A percentile compares a stretch with the other conserved stretches of the same genome.
phyloP scores from a whole-genome alignment of 1,140 invertebrate species.

The Branchinecta lindahli region DNA sequence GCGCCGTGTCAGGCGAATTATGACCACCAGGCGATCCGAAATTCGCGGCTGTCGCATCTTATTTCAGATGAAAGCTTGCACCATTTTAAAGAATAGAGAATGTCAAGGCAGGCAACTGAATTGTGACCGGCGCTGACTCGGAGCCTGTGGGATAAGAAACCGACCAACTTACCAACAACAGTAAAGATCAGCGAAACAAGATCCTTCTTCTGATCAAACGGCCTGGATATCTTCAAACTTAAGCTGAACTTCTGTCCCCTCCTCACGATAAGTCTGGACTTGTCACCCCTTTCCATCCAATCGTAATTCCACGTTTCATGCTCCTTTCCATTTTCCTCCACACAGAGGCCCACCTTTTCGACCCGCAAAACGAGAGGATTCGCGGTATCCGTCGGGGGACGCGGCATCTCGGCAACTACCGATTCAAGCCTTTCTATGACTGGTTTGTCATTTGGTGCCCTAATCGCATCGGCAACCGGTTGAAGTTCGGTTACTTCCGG shows the following conservation, averaged over 20 bases:
- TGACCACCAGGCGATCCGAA: too few species aligned
- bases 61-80: too few species aligned
- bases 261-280: conserved; percentile 54
- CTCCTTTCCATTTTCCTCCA: conserved; percentile 45
- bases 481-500: too few species aligned
- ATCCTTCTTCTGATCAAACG: conserved; percentile 53
- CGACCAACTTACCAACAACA: conserved; percentile 38
- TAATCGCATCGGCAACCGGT: too few species aligned
- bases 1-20: too few species aligned
- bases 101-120: too few species aligned
- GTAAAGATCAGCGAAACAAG: conserved; percentile 72
- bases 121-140: too few species aligned
- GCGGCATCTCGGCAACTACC: not conserved
- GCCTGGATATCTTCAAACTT: conserved; percentile 50
- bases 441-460: too few species aligned
- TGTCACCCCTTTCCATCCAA: conserved; percentile 44
- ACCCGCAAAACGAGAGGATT: conserved; percentile 11
- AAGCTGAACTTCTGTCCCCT: conserved; percentile 65
- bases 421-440: too few species aligned
- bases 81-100: too few species aligned
- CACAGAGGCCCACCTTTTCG: conserved; percentile 10
- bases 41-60: too few species aligned
- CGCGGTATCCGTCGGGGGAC: not conserved
- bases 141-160: too few species aligned
- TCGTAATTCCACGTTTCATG: conserved; percentile 63